These are phyloP conservation scores for Molanna angustata DNA, from an alignment of 2,888 invertebrate species.

Conservation along the genomic window DNA sequence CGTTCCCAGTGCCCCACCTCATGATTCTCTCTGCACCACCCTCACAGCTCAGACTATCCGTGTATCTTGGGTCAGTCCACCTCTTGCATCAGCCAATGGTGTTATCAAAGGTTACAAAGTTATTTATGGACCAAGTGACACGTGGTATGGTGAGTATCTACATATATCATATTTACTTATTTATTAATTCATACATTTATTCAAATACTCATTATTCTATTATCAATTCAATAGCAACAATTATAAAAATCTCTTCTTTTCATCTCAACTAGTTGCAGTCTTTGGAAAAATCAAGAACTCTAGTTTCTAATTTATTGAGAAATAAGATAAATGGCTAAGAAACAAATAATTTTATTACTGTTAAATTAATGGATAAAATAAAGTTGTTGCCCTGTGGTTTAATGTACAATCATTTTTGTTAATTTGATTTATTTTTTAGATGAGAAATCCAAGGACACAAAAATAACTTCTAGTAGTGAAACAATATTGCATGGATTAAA, in stretches of 20 bases:
- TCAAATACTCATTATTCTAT: no score
- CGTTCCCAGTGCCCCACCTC: slow-evolving; percentile 86
- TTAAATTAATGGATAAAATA: no score
- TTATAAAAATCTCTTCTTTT: no score
- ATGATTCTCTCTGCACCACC: slow-evolving; percentile 89
- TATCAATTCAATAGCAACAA: no score
- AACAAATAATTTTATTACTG: no score
- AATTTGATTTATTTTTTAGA: slow-evolving; percentile 49
- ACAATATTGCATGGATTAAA: slow-evolving; percentile 90
- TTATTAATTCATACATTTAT: no score
- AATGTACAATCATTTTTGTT: background rate
- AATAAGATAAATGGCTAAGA: no score
- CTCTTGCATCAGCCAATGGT: slow-evolving; percentile 87
- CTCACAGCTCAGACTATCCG: slow-evolving; percentile 92
- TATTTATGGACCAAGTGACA: slow-evolving; percentile 85
- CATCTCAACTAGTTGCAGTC: no score
- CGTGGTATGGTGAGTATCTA: slow-evolving; percentile 89
- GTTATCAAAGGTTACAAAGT: slow-evolving; percentile 96
- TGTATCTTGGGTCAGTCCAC: slow-evolving; percentile 93
- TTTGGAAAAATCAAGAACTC: no score
- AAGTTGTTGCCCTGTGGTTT: background rate
- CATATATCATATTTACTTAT: no score
- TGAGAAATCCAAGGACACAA: slow-evolving; percentile 86
- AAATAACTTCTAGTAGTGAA: slow-evolving; percentile 89
- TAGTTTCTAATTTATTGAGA: no score